A percentile compares a stretch with the other conserved stretches of the same genome.
phyloP scores from a whole-genome alignment of 1,140 invertebrate species.

The Caerostris darwini region DNA sequence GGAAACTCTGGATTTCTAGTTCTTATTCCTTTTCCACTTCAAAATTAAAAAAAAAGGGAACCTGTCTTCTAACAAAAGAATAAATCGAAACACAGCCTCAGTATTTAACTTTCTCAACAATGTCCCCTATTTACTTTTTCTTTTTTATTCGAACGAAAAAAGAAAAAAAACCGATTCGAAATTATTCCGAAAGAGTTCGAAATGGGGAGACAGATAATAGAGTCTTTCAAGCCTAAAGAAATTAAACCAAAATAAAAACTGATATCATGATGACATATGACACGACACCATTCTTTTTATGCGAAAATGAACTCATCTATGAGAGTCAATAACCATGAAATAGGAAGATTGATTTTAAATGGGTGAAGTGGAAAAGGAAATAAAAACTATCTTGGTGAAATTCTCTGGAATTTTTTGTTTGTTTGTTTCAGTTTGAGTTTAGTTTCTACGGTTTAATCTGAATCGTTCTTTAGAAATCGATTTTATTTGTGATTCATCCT shows the following conservation, averaged over 20 bases:
- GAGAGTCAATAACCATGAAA: constrained; percentile 12
- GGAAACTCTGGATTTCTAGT: no score
- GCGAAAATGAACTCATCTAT: neutral
- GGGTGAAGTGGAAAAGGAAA: neutral
- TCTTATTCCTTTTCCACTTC: no score
- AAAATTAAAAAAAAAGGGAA: neutral
- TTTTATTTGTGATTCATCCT: neutral
- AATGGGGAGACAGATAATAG: neutral
- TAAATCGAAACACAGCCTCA: neutral
- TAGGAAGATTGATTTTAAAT: neutral
- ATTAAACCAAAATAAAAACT: neutral
- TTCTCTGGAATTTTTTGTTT: neutral
- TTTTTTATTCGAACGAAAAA: neutral
- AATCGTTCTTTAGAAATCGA: neutral
- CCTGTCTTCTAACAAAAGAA: neutral
- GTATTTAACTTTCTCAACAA: neutral
- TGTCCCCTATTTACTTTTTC: neutral
- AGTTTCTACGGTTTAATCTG: neutral
- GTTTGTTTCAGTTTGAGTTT: neutral
- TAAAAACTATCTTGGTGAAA: neutral
- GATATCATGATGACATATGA: neutral
- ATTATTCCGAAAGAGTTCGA: neutral
- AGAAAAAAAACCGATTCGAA: neutral
- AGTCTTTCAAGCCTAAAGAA: neutral
- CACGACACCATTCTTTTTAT: neutral